Evolutionary conservation across 2,113 vertebrate species (phyloP).

Genomic region (Aldabrachelys gigantea): DNA sequence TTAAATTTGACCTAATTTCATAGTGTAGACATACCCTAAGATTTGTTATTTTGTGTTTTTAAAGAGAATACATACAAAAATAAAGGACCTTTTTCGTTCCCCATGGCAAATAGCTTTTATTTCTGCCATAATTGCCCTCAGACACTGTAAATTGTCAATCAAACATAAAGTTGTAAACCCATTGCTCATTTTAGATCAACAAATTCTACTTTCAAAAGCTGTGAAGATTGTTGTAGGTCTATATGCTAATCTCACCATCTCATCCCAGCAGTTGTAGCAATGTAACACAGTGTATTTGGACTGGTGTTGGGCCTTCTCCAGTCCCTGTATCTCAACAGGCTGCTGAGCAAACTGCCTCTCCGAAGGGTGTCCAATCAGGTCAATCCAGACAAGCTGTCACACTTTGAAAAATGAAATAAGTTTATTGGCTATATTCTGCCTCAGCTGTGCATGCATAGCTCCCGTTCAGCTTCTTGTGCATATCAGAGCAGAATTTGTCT

Average conservation of each 20-base stretch:
- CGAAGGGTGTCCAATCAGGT: background rate
- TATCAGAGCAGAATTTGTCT: background rate
- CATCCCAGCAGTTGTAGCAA: background rate
- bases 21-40: background rate
- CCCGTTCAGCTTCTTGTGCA: too few species aligned
- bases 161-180: background rate
- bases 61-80: too few species aligned
- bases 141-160: background rate
- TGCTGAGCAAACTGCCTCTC: background rate
- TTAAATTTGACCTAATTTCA: too few species aligned
- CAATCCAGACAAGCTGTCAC: background rate
- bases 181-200: background rate
- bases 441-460: background rate
- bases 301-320: background rate
- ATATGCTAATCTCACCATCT: slow-evolving; percentile 2
- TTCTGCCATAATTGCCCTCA: background rate
- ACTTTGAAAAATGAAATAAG: background rate
- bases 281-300: slow-evolving; percentile 1
- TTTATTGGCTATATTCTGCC: background rate
- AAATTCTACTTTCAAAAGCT: background rate
- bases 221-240: background rate
- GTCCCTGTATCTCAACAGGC: background rate
- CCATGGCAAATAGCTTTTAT: background rate
- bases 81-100: background rate
- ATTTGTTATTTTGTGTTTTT: background rate